Evolutionary conservation across 2,888 invertebrate genomes (phyloP).

Genomic region (Yponomeuta evonymella): DNA sequence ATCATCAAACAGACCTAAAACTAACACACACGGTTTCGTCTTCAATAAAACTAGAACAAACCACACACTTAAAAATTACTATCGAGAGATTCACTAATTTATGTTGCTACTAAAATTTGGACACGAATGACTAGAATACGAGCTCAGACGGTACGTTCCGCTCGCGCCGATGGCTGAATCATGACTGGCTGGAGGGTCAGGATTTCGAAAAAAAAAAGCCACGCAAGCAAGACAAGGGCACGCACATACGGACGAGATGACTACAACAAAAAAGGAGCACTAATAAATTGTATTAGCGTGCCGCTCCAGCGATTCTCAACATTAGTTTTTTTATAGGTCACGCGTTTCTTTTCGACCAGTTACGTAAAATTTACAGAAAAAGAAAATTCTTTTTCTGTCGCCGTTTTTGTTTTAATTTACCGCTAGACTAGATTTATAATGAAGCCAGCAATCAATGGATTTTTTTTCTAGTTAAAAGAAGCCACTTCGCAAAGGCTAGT

Average conservation of each 20-base stretch:
- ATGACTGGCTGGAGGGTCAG: conserved; percentile 70
- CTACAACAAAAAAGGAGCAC: conserved; percentile 72
- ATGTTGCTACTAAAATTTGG: conserved; percentile 46
- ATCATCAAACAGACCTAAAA: conserved; percentile 27
- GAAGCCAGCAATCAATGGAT: background rate
- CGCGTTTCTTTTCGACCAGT: background rate
- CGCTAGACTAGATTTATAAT: background rate
- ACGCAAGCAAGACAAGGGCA: conserved; percentile 57
- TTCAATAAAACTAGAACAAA: conserved; percentile 36
- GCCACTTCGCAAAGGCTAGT: background rate
- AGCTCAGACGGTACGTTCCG: conserved; percentile 56
- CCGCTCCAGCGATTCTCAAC: conserved; percentile 52
- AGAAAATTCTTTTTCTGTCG: background rate
- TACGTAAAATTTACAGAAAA: background rate
- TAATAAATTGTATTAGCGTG: conserved; percentile 57
- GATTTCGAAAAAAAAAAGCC: conserved; percentile 57
- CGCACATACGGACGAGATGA: conserved; percentile 72
- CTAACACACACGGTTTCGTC: conserved; percentile 37
- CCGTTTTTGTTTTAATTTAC: background rate
- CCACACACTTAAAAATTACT: conserved; percentile 28
- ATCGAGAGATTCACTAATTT: conserved; percentile 22
- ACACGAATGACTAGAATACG: conserved; percentile 70
- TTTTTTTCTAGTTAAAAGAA: background rate
- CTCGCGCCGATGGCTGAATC: conserved; percentile 63
- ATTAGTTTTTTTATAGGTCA: background rate